These are phyloP conservation scores for Autographa gamma DNA, from an alignment of 2,888 invertebrate genomes.

Conservation along the genomic window DNA sequence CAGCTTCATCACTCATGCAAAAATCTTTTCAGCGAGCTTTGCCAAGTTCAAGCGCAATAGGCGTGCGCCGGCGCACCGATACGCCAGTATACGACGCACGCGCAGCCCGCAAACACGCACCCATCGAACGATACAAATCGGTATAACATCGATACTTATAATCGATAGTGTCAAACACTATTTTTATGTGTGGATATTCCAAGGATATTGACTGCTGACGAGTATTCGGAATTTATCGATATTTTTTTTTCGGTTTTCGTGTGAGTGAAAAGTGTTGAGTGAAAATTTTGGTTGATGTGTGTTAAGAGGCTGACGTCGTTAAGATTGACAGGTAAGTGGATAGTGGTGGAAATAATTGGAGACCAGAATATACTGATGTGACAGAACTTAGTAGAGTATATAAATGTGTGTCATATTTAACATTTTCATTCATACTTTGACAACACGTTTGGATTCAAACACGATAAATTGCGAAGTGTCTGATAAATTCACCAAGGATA, in stretches of 20 bases:
- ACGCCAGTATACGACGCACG: conserved; percentile 80
- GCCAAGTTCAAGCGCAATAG: conserved; percentile 84
- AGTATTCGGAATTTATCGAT: conserved; percentile 30
- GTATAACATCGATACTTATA: conserved; percentile 58
- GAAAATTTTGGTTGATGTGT: conserved; percentile 61
- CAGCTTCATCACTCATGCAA: conserved; percentile 65
- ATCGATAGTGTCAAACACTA: conserved; percentile 46
- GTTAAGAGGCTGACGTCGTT: conserved; percentile 56
- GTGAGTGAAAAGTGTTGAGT: conserved; percentile 59
- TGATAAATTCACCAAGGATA: no score
- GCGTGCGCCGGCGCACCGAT: conserved; percentile 68
- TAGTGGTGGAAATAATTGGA: conserved; percentile 22
- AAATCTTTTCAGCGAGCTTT: conserved; percentile 79
- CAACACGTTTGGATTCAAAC: no score
- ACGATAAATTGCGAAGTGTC: no score
- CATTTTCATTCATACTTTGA: no score
- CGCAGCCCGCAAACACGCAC: conserved; percentile 80
- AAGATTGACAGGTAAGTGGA: conserved; percentile 60
- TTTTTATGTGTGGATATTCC: conserved; percentile 26
- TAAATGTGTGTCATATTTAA: no score
- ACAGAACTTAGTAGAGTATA: no score
- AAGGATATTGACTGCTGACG: conserved; percentile 37
- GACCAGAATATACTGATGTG: not conserved
- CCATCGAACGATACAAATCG: conserved; percentile 64
- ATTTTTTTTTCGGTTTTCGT: conserved; percentile 45